phyloP scores from a whole-genome alignment of 2,113 vertebrate species.

The Paraplagusia blochii region DNA sequence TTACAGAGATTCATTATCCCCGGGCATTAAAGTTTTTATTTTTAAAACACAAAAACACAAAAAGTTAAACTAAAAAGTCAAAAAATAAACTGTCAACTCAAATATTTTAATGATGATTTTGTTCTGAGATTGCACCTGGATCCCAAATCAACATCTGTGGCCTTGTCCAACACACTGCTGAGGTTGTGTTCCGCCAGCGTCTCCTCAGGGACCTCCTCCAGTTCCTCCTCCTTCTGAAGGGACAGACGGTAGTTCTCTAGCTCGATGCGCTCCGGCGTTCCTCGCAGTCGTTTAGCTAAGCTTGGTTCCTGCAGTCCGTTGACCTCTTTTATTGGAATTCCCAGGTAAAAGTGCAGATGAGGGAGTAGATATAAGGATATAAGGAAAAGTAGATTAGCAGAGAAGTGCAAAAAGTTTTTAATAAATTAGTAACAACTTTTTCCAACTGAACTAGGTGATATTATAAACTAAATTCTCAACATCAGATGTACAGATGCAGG shows the following conservation, averaged over 20 bases:
- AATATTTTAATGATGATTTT: background rate
- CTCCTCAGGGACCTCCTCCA: conserved; percentile 96
- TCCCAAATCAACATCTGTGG: conserved; percentile 79
- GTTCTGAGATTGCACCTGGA: conserved; percentile 81
- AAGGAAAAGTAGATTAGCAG: conserved; percentile 6
- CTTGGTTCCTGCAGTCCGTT: conserved; percentile 90
- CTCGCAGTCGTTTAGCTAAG: conserved; percentile 85
- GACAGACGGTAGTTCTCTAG: conserved; percentile 95
- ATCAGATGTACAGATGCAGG: conserved; percentile 31
- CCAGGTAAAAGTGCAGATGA: conserved; percentile 4
- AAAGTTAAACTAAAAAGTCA: no score
- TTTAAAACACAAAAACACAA: no score
- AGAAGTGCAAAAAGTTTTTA: no score
- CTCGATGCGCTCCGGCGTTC: conserved; percentile 93
- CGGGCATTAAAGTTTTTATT: no score
- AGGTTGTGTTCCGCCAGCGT: conserved; percentile 95
- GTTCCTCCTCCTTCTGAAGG: conserved; percentile 85
- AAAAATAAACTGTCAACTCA: background rate
- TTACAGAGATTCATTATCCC: no score
- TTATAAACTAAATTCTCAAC: conserved; percentile 1
- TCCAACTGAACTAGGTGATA: background rate
- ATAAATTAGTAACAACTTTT: no score
- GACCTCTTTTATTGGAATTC: conserved; percentile 74
- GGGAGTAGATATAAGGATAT: conserved; percentile 11
- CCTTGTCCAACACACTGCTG: conserved; percentile 91